A percentile compares a stretch with the other conserved stretches of the same genome.
These are phyloP conservation scores for Arctopsyche grandis DNA, from an alignment of 1,140 invertebrate genomes.

Conservation along the genomic window DNA sequence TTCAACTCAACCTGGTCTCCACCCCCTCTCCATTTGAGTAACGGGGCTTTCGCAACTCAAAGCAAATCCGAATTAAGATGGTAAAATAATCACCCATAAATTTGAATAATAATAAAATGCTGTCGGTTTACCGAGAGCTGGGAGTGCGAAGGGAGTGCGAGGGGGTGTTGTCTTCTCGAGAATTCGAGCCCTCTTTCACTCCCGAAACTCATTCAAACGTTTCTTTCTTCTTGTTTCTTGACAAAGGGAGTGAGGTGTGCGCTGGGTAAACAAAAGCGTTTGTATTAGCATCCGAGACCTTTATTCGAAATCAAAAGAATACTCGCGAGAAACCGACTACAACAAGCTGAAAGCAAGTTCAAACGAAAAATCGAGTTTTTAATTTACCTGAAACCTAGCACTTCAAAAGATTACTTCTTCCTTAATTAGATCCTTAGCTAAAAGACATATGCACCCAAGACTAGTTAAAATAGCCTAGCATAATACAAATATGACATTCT, in stretches of 20 bases:
- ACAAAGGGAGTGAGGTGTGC: conserved; percentile 20
- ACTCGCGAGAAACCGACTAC: conserved; percentile 12
- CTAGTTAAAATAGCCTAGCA: too few relatives aligned
- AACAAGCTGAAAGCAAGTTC: conserved; percentile 14
- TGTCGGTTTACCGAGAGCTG: conserved; percentile 5
- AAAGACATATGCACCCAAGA: too few relatives aligned
- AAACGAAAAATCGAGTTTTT: conserved; percentile 42
- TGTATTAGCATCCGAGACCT: conserved; percentile 46
- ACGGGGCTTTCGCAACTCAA: conserved; percentile 25
- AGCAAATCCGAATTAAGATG: conserved; percentile 47
- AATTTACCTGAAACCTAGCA: not conserved
- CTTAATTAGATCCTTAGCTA: not conserved
- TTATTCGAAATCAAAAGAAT: conserved; percentile 44
- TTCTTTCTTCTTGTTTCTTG: conserved; percentile 35
- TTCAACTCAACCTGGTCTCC: not conserved
- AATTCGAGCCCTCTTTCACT: not conserved
- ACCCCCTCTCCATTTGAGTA: not conserved
- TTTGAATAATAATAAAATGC: conserved; percentile 46
- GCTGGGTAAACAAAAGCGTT: conserved; percentile 35
- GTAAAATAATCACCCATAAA: conserved; percentile 44
- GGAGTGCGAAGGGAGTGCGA: not conserved
- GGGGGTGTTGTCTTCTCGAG: conserved; percentile 12
- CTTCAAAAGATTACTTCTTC: not conserved
- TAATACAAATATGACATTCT: too few relatives aligned
- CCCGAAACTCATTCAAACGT: conserved; percentile 5